Base-by-base conservation (phyloP, 53 echinoderm and acorn worm genomes). In the Zoroaster sp. region DNA sequence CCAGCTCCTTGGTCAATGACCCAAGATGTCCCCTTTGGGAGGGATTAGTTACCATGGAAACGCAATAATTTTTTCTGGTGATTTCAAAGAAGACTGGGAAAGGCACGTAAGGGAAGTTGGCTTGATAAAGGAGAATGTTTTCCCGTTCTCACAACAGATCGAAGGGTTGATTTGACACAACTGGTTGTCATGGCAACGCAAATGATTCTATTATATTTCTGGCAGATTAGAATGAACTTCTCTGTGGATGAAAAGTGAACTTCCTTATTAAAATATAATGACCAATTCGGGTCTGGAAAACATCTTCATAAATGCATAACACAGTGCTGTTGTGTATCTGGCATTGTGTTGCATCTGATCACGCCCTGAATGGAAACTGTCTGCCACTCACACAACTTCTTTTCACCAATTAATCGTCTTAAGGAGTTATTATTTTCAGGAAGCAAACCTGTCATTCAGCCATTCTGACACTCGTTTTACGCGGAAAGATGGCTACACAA, bases 1-100 rank as follows among this genome's bases (percentile, higher is more conserved):
- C 5, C n/a, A 9, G 9, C 20, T 20, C 71, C 46, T 42, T 72
- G 85, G 85, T 85, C 85, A 71, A 7, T 85, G 85, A 85, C 69
- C 85, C 85, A 66, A 43, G 47, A 37, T 71, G 71, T 85, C 70
- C 85, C 85, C 85, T 71, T 85, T 85, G 85, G 85, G 71, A 47
- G 35, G 72, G 85, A 85, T 85, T 85, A 70, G 85, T 71, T 85
- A 49, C 71, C 85, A 85, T 85, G 85, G 49, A 36, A 71, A 85
- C 52, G 10, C 36, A 71, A 35, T 70, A 70, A 39, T 79, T 79
- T 59, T 59, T 59, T 59, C 63, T 59, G 63, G 21, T 34, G 35
- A 55, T 79, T 59, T 37, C 65, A 30, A 2, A 49, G 42, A 6
- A 20, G 38, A 40, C 21, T 18, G 73, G 28, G 54, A 37, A 0